Base-by-base conservation (phyloP, 2,113 vertebrate genomes). In the Anseranas semipalmata region DNA sequence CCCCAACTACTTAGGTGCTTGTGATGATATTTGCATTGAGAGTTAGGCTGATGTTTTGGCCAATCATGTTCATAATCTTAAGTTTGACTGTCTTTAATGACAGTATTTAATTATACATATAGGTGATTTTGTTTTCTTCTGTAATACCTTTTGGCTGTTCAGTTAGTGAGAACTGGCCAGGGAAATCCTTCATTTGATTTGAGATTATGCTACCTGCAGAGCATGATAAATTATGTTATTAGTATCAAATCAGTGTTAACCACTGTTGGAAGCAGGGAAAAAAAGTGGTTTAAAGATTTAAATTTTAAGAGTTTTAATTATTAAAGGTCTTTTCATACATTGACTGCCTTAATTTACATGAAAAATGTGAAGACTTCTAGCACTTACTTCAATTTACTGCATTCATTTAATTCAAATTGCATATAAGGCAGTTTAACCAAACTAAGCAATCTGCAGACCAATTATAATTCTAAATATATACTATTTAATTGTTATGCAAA, bases 291-390 rank as follows among this genome's bases (percentile, higher is more conserved):
- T 53, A 62, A 73, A 77, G 19, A 63, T 89, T 94, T 62, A 84
- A 73, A 81, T 78, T 89, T 87, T 18, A 52, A 59, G 33, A 77
- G 2, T 41, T 39, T 96, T 90, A 87, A 89, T 95, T 87, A 95
- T 89, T 93, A 39, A 93, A 87, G 33, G 2, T 35, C 6, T 94
- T 86, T 89, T 94, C 33, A 45, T 85, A 48, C 18, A 87, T 2
- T 75, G 30, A 68, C 60, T 92, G 33, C 30, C 53, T 88, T 90
- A 89, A 90, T 95, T 96, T 95, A 35, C 77, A 85, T 89, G 9
- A 90, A 81, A 87, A 81, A 89, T 90, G 24, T 89, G 65, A 85
- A 63, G 56, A 28, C 10, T 91, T 83, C 10, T 25, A 82, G 7
- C 33, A 68, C 18, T 90, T 92, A 2, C 33, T 63, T 80, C 60